Percentiles rank a stretch among this genome's conserved stretches.
Conservation (phyloP, 2,888 invertebrate genomes). For the Cephus pygmeus region DNA sequence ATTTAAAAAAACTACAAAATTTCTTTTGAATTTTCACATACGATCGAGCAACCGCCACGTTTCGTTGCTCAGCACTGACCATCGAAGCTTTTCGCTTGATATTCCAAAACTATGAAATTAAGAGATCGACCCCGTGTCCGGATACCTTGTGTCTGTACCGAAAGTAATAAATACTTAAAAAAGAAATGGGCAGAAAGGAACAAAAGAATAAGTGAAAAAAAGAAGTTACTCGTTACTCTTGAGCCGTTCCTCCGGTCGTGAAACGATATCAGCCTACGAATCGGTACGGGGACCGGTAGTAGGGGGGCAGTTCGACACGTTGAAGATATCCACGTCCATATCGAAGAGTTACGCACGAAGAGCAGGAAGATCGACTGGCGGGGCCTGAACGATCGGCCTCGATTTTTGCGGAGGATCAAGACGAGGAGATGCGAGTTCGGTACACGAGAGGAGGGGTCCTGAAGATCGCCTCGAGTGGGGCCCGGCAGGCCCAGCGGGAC, state of each 20-base stretch:
- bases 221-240: background rate
- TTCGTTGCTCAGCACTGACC: background rate
- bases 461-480: constrained; percentile 6
- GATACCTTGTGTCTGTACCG: background rate
- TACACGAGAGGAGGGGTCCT: background rate
- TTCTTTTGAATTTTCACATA: background rate
- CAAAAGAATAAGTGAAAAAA: background rate
- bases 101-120: background rate
- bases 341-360: background rate
- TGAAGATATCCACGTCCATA: background rate
- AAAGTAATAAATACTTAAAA: background rate
- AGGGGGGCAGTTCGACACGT: background rate
- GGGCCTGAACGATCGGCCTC: background rate
- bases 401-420: background rate
- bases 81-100: background rate
- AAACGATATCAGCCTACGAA: background rate
- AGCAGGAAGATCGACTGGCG: background rate
- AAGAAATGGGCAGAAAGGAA: background rate
- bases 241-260: background rate
- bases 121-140: background rate
- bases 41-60: background rate
- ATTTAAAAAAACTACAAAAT: background rate
- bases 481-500: background rate
- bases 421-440: background rate
- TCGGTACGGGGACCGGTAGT: background rate